phyloP scores from a whole-genome alignment of 1,140 invertebrate genomes.

The Hetaerina americana region DNA sequence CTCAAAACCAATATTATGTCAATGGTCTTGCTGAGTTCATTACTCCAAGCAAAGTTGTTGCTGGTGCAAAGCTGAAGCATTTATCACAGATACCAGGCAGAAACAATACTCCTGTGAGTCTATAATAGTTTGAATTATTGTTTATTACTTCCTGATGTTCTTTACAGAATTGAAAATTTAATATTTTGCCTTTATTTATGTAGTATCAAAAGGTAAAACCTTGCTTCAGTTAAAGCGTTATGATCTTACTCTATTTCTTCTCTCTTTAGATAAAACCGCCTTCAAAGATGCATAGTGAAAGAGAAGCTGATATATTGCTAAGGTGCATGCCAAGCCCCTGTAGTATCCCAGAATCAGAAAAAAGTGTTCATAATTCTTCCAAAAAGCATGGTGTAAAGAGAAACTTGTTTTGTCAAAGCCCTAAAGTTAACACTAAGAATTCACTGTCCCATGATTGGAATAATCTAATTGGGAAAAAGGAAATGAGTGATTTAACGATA shows the following conservation, averaged over 20 bases:
- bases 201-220: too few species aligned
- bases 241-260: too few species aligned
- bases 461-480: slow-evolving; percentile 26
- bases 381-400: neutral
- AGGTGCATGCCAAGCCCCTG: too few species aligned
- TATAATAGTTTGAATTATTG: neutral
- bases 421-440: neutral
- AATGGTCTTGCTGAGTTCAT: slow-evolving; percentile 3
- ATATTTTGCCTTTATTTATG: too few species aligned
- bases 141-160: too few species aligned
- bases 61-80: slow-evolving; percentile 8
- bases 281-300: too few species aligned
- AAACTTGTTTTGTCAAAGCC: neutral
- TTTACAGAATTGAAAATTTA: too few species aligned
- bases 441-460: slow-evolving; percentile 22
- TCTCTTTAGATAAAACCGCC: too few species aligned
- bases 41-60: slow-evolving; percentile 5
- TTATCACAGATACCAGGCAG: slow-evolving; percentile 10
- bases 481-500: slow-evolving; percentile 30
- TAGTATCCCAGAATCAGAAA: too few species aligned
- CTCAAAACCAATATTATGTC: slow-evolving; percentile 3
- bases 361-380: too few species aligned
- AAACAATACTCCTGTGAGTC: slow-evolving; percentile 6
- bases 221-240: too few species aligned
- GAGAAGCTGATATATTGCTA: too few species aligned